Evolutionary conservation across 2,797 vertebrate genomes (phyloP), one percentile per base, ranked within the genome.

Genomic region (Bradypodion pumilum): DNA sequence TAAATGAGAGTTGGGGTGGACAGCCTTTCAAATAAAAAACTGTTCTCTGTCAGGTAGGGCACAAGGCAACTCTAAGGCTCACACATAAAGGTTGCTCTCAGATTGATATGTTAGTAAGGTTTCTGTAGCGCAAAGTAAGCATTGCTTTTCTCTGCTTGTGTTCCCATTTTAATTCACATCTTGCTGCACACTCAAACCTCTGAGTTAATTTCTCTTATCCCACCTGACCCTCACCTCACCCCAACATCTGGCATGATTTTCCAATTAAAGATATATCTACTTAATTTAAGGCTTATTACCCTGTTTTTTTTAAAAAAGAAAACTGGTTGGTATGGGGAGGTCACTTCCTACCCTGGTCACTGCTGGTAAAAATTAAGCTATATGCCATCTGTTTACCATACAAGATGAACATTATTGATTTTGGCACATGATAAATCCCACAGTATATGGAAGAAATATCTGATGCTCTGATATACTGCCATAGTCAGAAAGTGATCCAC

Each of bases 371-470:
- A 49, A 49, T 12, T 49, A 49, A 46, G 10, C 46, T 49, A 46
- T 49, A 9, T 49, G 46, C 46, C 49, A 49, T 49, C 46, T 49
- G 46, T 13, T 49, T 40, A 29, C 35, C 37, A 63, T 32, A 6
- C 7, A 44, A 60, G 19, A 62, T 60, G 35, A 77, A 83, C 29
- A 37, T 40, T n/a, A 37, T 77, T 49, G 13, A 74, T 40, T 76
- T n/a, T 44, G 62, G 40, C 5, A 42, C 16, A 49, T n/a, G 32
- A 65, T 49, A 65, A 52, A 19, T 52, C 37, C 27, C 79, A 40
- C 85, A 87, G 85, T 80, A 87, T 60, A 78, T 87, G 62, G 81
- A 87, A 83, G 81, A 87, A 83, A 80, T 87, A 80, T 70, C 86
- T 7, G 86, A 87, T 27, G 86, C 86, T 68, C 78, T 87, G 82